Conservation (phyloP, 2,113 vertebrate genomes). For the Paracanthobrama guichenoti region DNA sequence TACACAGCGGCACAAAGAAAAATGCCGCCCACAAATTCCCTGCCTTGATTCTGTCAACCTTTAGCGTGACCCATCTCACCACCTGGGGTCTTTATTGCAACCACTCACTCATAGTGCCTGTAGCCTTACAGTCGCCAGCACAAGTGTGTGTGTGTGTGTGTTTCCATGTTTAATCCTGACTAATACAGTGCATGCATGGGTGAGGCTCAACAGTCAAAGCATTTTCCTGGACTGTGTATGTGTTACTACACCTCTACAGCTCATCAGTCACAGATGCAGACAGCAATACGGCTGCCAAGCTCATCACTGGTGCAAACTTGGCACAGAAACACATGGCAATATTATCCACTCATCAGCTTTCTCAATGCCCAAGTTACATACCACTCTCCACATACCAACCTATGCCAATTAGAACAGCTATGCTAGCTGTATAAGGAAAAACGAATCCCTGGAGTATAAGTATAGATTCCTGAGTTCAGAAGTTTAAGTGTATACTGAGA, state of each 20-base stretch:
- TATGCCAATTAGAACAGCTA: constrained; percentile 13
- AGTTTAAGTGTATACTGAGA: neutral
- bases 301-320: constrained; percentile 26
- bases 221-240: constrained; percentile 12
- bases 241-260: constrained; percentile 30
- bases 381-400: neutral
- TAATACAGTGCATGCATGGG: constrained; percentile 10
- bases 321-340: constrained; percentile 15
- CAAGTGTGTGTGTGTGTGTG: constrained; percentile 37
- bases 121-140: constrained; percentile 29
- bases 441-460: neutral
- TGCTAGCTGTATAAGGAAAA: neutral
- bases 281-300: neutral
- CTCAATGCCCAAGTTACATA: neutral
- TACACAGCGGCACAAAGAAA: constrained; percentile 40
- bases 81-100: constrained; percentile 67
- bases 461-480: neutral
- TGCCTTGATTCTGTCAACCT: constrained; percentile 75
- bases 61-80: constrained; percentile 70
- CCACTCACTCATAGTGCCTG: constrained; percentile 67
- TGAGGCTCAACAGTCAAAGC: constrained; percentile 19
- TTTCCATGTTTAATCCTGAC: constrained; percentile 24
- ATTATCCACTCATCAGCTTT: constrained; percentile 22
- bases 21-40: constrained; percentile 73
- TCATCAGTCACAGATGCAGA: constrained; percentile 34